These are phyloP conservation scores for Camelus bactrianus DNA, from an alignment of 2,113 vertebrate genomes.

Conservation along the genomic window DNA sequence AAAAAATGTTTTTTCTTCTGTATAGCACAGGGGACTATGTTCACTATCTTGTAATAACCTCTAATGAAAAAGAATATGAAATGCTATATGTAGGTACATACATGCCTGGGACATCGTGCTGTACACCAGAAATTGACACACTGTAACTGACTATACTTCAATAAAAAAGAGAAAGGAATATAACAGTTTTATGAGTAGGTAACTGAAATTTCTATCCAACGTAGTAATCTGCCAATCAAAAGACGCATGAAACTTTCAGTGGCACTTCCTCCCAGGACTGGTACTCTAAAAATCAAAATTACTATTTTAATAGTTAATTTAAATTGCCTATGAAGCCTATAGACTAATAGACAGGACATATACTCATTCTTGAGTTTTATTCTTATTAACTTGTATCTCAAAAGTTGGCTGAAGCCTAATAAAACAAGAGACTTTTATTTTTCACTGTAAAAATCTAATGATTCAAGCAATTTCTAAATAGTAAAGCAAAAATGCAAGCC, in stretches of 20 bases:
- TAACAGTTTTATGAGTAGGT: neutral
- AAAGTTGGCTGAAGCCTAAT: neutral
- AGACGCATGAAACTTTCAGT: neutral
- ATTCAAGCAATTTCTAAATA: slow-evolving; percentile 1
- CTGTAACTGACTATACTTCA: too few species aligned
- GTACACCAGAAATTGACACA: too few species aligned
- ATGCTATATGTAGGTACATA: too few species aligned
- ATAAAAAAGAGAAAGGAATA: neutral
- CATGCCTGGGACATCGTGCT: too few species aligned
- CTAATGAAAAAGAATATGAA: too few species aligned
- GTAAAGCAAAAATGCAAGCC: neutral
- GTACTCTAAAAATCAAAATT: neutral
- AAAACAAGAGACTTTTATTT: neutral
- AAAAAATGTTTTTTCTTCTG: too few species aligned
- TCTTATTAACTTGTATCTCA: neutral
- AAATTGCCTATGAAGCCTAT: neutral
- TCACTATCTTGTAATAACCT: too few species aligned
- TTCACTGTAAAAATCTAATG: neutral
- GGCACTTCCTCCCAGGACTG: neutral
- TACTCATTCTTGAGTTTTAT: neutral
- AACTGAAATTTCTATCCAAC: neutral
- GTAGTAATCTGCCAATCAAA: neutral
- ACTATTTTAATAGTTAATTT: neutral
- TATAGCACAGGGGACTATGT: too few species aligned
- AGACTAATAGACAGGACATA: neutral